A percentile compares a stretch with the other conserved stretches of the same genome.
phyloP scores from a whole-genome alignment of 2,888 invertebrate genomes.

The Ypsolopha scabrella region DNA sequence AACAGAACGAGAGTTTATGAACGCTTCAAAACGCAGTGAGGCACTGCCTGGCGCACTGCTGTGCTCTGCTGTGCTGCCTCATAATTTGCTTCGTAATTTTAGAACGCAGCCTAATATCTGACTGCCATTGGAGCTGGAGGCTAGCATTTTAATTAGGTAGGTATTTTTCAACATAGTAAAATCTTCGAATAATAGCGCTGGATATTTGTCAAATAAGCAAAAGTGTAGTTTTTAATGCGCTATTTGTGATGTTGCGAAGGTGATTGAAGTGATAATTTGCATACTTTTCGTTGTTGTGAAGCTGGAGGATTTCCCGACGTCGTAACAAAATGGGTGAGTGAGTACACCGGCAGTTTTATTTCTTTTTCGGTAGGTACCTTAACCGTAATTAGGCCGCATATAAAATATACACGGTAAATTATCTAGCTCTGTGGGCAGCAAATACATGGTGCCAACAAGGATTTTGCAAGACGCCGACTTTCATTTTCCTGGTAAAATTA shows the following conservation, averaged over 20 bases:
- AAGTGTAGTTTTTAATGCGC: conserved; percentile 16
- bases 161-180: not conserved
- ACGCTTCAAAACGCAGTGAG: not conserved
- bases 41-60: no score
- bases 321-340: conserved; percentile 56
- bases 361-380: conserved; percentile 10
- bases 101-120: not conserved
- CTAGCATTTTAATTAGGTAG: not conserved
- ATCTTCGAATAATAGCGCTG: no score
- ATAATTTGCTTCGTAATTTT: not conserved
- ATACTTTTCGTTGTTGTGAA: conserved; percentile 18
- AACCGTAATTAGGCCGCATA: conserved; percentile 2
- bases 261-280: conserved; percentile 21
- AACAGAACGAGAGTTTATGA: not conserved
- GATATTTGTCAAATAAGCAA: not conserved
- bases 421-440: no score
- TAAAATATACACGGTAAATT: conserved; percentile 5
- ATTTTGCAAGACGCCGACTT: no score
- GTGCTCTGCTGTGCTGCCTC: not conserved
- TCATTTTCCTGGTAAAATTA: conserved; percentile 38
- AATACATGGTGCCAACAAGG: no score
- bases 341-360: conserved; percentile 29
- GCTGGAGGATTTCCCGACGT: conserved; percentile 14
- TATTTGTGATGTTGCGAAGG: conserved; percentile 38
- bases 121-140: not conserved